Evolutionary conservation across 2,113 vertebrate species (phyloP).

Genomic region (Brienomyrus brachyistius): DNA sequence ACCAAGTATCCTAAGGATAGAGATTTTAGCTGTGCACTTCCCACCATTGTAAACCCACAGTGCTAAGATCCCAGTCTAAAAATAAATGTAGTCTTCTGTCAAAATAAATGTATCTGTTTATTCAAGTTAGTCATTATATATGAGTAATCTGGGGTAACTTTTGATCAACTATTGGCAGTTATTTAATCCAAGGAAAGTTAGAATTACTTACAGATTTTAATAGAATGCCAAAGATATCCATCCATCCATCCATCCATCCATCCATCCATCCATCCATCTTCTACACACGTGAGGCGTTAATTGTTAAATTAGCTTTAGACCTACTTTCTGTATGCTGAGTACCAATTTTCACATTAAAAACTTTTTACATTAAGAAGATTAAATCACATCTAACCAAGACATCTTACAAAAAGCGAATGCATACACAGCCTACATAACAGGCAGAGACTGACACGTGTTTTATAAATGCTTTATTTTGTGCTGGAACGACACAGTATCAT

Average conservation of each 20-base stretch:
- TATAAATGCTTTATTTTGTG: background rate
- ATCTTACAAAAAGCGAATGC: background rate
- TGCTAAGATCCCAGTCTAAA: background rate
- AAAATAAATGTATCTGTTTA: background rate
- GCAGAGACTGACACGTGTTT: background rate
- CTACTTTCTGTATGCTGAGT: background rate
- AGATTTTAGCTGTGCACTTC: background rate
- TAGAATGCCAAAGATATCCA: background rate
- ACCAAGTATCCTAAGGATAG: background rate
- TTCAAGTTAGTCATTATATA: background rate
- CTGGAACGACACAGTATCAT: background rate
- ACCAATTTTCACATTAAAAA: background rate
- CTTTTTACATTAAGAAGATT: background rate
- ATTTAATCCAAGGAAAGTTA: background rate
- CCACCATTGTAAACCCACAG: background rate
- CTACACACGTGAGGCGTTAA: background rate
- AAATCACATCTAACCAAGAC: background rate
- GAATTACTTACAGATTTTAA: background rate
- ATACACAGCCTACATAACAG: constrained; percentile 24
- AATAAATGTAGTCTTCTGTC: background rate
- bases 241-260: background rate
- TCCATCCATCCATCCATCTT: too few species aligned
- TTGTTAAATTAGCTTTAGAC: background rate
- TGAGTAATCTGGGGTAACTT: background rate
- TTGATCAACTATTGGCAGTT: background rate